phyloP scores from a whole-genome alignment of 2,888 invertebrate genomes.

The Eucriotettix oculatus region DNA sequence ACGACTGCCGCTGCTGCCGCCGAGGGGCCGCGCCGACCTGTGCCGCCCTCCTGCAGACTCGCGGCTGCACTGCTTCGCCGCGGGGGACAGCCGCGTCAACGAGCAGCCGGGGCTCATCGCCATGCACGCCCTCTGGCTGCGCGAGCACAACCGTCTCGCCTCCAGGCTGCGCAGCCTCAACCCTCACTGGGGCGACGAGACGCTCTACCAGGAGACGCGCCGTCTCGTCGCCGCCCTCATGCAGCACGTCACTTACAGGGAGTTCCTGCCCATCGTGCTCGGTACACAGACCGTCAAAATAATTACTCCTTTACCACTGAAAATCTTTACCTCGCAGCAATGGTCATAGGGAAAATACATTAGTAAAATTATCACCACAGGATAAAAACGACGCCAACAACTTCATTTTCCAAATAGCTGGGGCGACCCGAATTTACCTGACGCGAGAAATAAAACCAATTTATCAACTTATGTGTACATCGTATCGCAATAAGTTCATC shows the following conservation, averaged over 20 bases:
- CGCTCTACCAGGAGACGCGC: conserved; percentile 67
- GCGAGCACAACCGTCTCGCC: conserved; percentile 61
- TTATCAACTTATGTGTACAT: no score
- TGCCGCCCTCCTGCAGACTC: conserved; percentile 28
- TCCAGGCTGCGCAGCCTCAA: conserved; percentile 53
- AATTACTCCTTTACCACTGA: no score
- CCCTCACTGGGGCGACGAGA: conserved; percentile 78
- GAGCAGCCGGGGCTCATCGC: conserved; percentile 67
- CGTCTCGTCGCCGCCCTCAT: conserved; percentile 65
- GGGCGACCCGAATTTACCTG: no score
- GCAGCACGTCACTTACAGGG: conserved; percentile 70
- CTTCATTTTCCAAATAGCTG: no score
- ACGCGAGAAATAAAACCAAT: no score
- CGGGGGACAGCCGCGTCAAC: conserved; percentile 61
- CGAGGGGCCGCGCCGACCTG: conserved; percentile 39
- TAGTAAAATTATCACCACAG: no score
- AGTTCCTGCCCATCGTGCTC: conserved; percentile 65
- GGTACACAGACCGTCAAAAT: conserved; percentile 36
- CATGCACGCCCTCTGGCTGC: conserved; percentile 56
- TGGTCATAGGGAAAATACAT: no score
- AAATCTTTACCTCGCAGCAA: no score
- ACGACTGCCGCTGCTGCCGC: conserved; percentile 38
- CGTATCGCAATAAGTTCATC: no score
- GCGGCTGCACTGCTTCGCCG: conserved; percentile 42
- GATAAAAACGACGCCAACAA: no score